Base-by-base conservation (phyloP, 2,888 invertebrate species). In the Raillietiella orientalis region DNA sequence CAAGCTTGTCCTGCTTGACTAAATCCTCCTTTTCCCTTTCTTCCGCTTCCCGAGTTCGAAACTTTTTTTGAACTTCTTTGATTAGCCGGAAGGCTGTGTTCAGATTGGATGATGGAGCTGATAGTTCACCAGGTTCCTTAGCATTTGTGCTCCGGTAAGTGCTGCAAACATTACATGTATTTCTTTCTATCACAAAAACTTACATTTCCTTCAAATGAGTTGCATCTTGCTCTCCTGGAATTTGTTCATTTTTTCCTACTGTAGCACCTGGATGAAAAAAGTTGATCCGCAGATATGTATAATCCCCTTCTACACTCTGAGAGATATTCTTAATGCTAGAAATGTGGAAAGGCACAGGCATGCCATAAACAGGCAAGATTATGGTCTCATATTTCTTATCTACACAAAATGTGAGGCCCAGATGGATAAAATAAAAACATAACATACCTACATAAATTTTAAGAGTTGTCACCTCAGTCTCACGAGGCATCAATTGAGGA, bases 271-370 rank as follows among this genome's bases (percentile, higher is more conserved):
- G 96, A 49, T 90, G 87, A 51, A 84, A 90, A 49, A 96, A 96
- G 49, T 96, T 96, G 39, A 96, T 72, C 44, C 60, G 66, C 36
- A 96, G 62, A 49, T 96, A 99, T 0, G 93, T 93, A 50, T 87
- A 93, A 47, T 93, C 93, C 4, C 96, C 87, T 50, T 99, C 96
- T 9, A 93, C 79, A 0, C 87, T 84, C 48, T 87, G 82, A 1
- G 87, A 87, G 40, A 93, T 87, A 46, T 96, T 96, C 55, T 96
- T 96, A 28, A 99, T 79, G 4, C 84, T 93, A 4, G 90, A 84
- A 44, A 99, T 96, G 46, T 99, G 96, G 48, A 84, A 96, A 28
- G 96, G 93, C 31, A 84, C 82, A 1, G 90, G 71, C 23, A 79
- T 56, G 30, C 93, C 93, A 53, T 79, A 93, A 36, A 96, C 64